phyloP scores from a whole-genome alignment of 2,113 vertebrate genomes.

The Sminthopsis crassicaudata region DNA sequence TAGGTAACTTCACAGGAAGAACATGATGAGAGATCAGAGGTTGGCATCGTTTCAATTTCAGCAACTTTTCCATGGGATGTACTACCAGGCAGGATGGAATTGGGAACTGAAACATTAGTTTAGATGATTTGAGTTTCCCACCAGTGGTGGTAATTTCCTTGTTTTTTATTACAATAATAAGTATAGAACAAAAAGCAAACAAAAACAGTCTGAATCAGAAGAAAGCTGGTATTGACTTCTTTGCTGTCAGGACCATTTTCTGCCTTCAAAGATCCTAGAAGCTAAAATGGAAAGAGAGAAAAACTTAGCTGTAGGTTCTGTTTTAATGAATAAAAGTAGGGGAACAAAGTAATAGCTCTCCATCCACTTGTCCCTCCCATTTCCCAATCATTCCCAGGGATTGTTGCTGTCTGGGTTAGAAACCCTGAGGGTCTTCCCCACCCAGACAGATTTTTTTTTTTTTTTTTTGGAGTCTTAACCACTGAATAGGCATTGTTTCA shows the following conservation, averaged over 20 bases:
- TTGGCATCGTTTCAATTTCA: slow-evolving; percentile 24
- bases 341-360: neutral
- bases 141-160: neutral
- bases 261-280: neutral
- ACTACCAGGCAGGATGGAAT: slow-evolving; percentile 5
- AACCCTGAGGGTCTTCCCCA: too few relatives aligned
- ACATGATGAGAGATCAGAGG: neutral
- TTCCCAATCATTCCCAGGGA: neutral
- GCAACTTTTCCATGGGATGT: neutral
- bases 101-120: neutral
- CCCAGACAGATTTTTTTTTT: too few relatives aligned
- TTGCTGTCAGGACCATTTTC: neutral
- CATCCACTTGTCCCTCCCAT: neutral
- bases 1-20: neutral
- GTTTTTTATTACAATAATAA: neutral
- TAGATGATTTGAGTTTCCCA: neutral
- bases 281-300: neutral
- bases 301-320: neutral
- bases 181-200: neutral
- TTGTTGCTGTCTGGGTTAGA: too few relatives aligned
- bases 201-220: neutral
- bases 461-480: too few relatives aligned
- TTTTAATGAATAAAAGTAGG: neutral
- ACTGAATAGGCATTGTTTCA: too few relatives aligned
- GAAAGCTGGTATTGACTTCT: neutral